Evolutionary conservation across 2,888 invertebrate genomes (phyloP).

Genomic region (Himalopsyche anomala): DNA sequence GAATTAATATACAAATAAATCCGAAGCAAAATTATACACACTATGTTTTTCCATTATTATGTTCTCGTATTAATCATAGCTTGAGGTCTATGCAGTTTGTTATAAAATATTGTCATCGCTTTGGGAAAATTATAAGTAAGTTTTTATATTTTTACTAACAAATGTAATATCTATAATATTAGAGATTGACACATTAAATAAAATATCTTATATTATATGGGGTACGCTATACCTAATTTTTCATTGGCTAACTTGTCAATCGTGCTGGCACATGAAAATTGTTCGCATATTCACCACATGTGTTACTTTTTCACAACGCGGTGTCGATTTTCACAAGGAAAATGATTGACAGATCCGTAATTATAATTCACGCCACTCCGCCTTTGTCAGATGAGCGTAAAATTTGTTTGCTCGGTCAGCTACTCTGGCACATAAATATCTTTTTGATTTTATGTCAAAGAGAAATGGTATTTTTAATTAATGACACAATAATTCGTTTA

Average conservation of each 20-base stretch:
- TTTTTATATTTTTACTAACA: too few relatives aligned
- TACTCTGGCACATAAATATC: not conserved
- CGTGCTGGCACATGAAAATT: not conserved
- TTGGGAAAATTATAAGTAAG: too few relatives aligned
- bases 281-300: not conserved
- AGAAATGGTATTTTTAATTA: not conserved
- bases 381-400: slow-evolving; percentile 16
- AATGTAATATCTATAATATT: too few relatives aligned
- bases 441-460: slow-evolving; percentile 6
- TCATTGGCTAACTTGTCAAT: not conserved
- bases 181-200: too few relatives aligned
- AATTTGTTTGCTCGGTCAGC: not conserved
- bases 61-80: too few relatives aligned
- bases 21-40: too few relatives aligned
- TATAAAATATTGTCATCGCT: too few relatives aligned
- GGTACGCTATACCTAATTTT: not conserved
- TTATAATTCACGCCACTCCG: slow-evolving; percentile 34
- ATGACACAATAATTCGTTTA: too few relatives aligned
- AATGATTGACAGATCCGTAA: slow-evolving; percentile 18
- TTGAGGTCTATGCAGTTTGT: too few relatives aligned
- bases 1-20: too few relatives aligned
- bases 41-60: too few relatives aligned
- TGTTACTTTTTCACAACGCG: not conserved
- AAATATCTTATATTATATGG: too few relatives aligned
- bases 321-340: slow-evolving; percentile 22